phyloP scores from a whole-genome alignment of 2,797 vertebrate species.

The Molossus alvarezi region DNA sequence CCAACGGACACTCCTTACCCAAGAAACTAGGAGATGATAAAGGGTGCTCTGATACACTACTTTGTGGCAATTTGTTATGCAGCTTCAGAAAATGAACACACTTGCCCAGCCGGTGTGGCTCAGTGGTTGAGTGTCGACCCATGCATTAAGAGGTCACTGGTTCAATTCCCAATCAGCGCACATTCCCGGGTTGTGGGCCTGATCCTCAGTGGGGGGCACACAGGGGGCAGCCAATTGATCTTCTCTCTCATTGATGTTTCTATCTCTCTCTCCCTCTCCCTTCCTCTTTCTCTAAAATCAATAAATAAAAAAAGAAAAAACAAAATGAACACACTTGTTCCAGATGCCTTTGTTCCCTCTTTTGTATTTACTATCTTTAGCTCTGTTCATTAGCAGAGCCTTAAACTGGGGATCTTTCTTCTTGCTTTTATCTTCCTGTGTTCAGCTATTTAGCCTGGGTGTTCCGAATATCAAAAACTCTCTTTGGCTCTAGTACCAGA shows the following conservation, averaged over 20 bases:
- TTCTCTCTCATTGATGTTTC: no score
- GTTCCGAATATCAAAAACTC: conserved; percentile 2
- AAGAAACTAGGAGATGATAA: neutral
- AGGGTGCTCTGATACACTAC: neutral
- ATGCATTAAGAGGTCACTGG: no score
- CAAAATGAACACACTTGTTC: neutral
- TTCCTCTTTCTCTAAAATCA: no score
- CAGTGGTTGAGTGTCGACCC: no score
- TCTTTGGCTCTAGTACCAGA: neutral
- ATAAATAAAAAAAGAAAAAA: neutral
- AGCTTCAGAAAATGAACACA: neutral
- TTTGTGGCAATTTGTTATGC: neutral
- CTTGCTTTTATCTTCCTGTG: neutral
- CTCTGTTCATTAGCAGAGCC: neutral
- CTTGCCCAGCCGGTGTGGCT: neutral
- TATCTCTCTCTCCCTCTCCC: no score
- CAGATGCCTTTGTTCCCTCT: neutral
- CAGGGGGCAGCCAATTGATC: no score
- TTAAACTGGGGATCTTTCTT: neutral
- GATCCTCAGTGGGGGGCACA: no score
- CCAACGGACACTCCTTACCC: neutral
- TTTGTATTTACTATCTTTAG: neutral
- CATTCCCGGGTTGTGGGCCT: no score
- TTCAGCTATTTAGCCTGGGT: neutral
- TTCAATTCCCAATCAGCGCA: no score